These are phyloP conservation scores for Oncopodura yosiiana DNA, from an alignment of 1,140 invertebrate genomes.

Conservation along the genomic window DNA sequence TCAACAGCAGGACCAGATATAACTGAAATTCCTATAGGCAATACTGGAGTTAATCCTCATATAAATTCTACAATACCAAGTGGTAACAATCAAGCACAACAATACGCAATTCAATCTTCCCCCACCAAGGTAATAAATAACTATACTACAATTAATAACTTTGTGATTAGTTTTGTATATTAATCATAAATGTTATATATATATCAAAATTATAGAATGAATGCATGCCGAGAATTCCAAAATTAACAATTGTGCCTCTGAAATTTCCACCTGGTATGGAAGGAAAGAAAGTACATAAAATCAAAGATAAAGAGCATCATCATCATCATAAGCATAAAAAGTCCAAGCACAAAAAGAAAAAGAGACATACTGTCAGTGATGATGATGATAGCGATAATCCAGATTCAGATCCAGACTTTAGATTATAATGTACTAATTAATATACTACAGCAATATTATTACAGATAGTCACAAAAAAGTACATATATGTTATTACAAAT, in stretches of 20 bases:
- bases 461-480: no score
- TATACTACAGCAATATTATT: no score
- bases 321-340: constrained; percentile 60
- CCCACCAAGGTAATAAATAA: constrained; percentile 17
- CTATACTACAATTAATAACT: no score
- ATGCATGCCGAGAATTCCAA: constrained; percentile 44
- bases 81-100: constrained; percentile 4
- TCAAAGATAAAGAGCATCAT: constrained; percentile 46
- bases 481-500: no score
- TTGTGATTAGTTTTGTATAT: constrained; percentile 37
- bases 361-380: constrained; percentile 48
- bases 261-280: constrained; percentile 44
- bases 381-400: constrained; percentile 56
- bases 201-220: constrained; percentile 35
- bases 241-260: constrained; percentile 46
- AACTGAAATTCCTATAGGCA: background rate
- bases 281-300: constrained; percentile 48
- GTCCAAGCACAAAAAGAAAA: constrained; percentile 47
- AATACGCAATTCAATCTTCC: constrained; percentile 13
- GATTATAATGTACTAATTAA: no score
- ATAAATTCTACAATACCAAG: constrained; percentile 1
- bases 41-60: background rate
- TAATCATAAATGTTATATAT: constrained; percentile 17
- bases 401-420: constrained; percentile 60
- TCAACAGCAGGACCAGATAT: background rate